Evolutionary conservation across 2,888 invertebrate species (phyloP).

Genomic region (Erynnis tages): DNA sequence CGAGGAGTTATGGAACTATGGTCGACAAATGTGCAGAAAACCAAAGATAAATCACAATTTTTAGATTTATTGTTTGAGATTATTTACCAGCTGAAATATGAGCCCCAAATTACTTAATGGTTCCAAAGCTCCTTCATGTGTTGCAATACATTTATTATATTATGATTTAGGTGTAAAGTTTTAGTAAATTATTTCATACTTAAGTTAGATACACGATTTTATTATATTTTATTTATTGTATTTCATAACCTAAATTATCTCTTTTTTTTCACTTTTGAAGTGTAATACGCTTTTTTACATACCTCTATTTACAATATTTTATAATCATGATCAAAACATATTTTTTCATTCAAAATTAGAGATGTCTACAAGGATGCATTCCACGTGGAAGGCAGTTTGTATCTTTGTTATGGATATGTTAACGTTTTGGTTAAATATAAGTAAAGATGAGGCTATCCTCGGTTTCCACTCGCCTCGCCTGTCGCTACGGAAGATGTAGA

Average conservation of each 20-base stretch:
- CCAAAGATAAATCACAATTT: constrained; percentile 78
- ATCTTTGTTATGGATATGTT: constrained; percentile 69
- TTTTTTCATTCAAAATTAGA: constrained; percentile 63
- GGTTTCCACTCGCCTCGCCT: constrained; percentile 74
- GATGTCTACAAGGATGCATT: constrained; percentile 71
- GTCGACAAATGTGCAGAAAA: constrained; percentile 57
- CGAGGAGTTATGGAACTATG: constrained; percentile 77
- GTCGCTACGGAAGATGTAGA: constrained; percentile 48
- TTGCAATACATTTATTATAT: constrained; percentile 76
- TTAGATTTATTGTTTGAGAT: constrained; percentile 69
- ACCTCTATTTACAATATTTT: constrained; percentile 75
- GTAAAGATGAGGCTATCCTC: constrained; percentile 74
- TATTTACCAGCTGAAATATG: constrained; percentile 63
- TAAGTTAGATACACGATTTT: constrained; percentile 75
- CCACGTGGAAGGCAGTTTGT: constrained; percentile 63
- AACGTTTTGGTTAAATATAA: constrained; percentile 68
- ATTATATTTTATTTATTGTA: constrained; percentile 74
- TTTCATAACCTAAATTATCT: constrained; percentile 71
- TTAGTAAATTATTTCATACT: constrained; percentile 80
- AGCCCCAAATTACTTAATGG: constrained; percentile 67
- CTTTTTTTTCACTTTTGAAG: constrained; percentile 75
- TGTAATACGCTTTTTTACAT: constrained; percentile 78
- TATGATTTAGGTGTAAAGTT: constrained; percentile 76
- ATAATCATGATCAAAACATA: constrained; percentile 76
- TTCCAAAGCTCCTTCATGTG: constrained; percentile 78